phyloP scores from a whole-genome alignment of 2,113 vertebrate genomes.

The Echinops telfairi region DNA sequence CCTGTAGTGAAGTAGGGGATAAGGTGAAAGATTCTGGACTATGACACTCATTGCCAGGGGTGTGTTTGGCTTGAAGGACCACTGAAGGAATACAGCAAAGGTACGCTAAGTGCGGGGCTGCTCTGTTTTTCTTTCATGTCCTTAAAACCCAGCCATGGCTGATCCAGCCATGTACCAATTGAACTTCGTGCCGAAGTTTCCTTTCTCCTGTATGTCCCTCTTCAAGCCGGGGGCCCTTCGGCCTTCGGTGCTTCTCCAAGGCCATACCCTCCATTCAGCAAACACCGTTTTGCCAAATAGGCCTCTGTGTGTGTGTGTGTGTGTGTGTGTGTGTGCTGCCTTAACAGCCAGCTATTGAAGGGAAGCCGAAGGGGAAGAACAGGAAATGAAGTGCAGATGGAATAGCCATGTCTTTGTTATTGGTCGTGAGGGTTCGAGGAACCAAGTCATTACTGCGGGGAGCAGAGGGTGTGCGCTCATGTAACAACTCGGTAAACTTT shows the following conservation, averaged over 20 bases:
- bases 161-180: conserved; percentile 43
- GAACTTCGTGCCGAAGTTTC: conserved; percentile 41
- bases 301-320: neutral
- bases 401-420: conserved; percentile 60
- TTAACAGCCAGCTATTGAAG: conserved; percentile 45
- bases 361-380: conserved; percentile 62
- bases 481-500: conserved; percentile 82
- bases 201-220: conserved; percentile 30
- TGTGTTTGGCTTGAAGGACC: neutral
- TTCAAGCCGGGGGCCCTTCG: conserved; percentile 29
- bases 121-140: conserved; percentile 55
- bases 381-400: conserved; percentile 68
- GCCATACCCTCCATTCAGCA: neutral
- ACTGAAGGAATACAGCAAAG: neutral
- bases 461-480: conserved; percentile 71
- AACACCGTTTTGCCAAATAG: conserved; percentile 16
- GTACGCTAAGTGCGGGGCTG: neutral
- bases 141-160: conserved; percentile 35
- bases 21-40: neutral
- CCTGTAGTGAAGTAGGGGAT: neutral
- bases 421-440: conserved; percentile 30
- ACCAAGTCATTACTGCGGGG: conserved; percentile 34
- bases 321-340: neutral
- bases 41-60: neutral
- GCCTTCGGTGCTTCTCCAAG: conserved; percentile 1